Conservation (phyloP, 2,113 vertebrate genomes). For the Pseudopodoces humilis region DNA sequence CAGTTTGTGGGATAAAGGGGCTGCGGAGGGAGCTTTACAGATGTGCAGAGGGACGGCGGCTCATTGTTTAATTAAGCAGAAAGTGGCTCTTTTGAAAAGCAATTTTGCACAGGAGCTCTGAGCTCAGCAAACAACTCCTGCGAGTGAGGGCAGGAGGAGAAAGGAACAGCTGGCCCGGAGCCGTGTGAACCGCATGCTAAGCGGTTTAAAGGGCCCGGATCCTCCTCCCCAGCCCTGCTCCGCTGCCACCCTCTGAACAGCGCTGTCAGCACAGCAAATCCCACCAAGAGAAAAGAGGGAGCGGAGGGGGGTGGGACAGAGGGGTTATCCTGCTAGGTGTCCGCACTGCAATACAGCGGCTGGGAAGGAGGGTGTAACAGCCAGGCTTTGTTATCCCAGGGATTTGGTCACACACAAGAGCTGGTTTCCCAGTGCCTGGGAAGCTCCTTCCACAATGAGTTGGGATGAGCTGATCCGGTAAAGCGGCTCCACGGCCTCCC, state of each 20-base stretch:
- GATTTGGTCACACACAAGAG: constrained; percentile 45
- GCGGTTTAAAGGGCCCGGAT: constrained; percentile 78
- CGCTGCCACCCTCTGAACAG: constrained; percentile 43
- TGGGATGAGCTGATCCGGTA: constrained; percentile 7
- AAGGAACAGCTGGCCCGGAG: constrained; percentile 87
- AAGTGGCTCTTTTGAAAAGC: constrained; percentile 88
- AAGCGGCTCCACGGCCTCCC: background rate
- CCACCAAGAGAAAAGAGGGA: constrained; percentile 9
- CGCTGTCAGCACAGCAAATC: constrained; percentile 59
- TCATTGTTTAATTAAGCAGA: constrained; percentile 89
- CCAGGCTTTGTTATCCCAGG: constrained; percentile 46
- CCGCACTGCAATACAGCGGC: background rate
- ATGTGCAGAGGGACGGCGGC: constrained; percentile 87
- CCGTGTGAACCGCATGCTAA: constrained; percentile 87
- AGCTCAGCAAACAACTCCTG: constrained; percentile 83
- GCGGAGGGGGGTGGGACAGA: background rate
- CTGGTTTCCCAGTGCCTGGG: constrained; percentile 19
- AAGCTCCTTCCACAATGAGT: constrained; percentile 26
- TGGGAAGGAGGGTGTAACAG: constrained; percentile 11
- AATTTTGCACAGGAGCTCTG: constrained; percentile 85
- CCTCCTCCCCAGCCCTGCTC: constrained; percentile 63
- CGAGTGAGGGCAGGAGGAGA: constrained; percentile 71
- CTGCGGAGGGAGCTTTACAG: constrained; percentile 95
- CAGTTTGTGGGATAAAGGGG: constrained; percentile 94
- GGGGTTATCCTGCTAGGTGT: constrained; percentile 18